Conservation (phyloP, 2,797 vertebrate genomes). For the Tamandua tetradactyla region DNA sequence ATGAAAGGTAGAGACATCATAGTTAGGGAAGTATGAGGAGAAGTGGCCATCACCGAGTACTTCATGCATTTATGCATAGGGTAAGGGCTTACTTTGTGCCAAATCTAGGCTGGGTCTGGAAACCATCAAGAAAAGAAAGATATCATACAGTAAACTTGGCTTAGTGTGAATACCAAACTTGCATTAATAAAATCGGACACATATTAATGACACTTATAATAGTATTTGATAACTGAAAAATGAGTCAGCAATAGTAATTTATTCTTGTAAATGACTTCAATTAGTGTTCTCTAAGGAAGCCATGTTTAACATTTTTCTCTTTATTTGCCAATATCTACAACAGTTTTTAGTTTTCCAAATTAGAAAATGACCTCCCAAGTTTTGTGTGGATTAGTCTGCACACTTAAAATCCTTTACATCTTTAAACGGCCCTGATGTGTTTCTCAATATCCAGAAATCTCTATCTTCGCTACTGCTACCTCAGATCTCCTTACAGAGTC, state of each 20-base stretch:
- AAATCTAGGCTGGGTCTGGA: not conserved
- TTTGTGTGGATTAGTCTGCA: too few species aligned
- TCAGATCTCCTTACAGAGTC: not conserved
- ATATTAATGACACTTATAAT: not conserved
- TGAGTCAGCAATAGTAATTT: not conserved
- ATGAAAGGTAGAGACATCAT: too few species aligned
- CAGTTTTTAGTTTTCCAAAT: not conserved
- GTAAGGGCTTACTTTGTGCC: not conserved
- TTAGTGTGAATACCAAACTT: not conserved
- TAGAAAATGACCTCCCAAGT: not conserved
- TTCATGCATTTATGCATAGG: accelerated
- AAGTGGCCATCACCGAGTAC: accelerated
- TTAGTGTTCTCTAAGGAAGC: not conserved
- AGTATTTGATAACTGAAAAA: not conserved
- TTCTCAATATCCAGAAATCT: not conserved
- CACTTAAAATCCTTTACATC: too few species aligned
- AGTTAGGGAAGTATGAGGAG: too few species aligned
- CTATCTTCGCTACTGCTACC: accelerated
- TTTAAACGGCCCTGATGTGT: not conserved
- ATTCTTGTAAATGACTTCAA: not conserved
- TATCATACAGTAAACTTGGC: not conserved
- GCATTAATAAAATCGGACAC: not conserved
- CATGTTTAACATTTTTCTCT: not conserved
- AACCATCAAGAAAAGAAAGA: not conserved
- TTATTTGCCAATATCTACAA: not conserved